Evolutionary conservation across 2,888 invertebrate species (phyloP).

Genomic region (Clistopyga incitator): DNA sequence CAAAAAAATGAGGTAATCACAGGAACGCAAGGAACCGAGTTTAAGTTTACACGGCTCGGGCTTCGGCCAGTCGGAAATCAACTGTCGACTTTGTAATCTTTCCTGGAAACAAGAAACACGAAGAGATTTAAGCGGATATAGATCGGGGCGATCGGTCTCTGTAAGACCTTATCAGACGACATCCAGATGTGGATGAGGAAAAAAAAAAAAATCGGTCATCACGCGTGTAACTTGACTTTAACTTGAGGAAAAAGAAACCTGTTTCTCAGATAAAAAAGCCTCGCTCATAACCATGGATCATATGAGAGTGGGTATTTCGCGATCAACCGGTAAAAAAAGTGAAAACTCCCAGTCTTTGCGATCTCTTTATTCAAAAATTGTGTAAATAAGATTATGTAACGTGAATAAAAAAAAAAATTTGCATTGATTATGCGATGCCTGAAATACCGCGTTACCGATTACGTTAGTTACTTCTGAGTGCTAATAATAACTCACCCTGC

Average conservation of each 20-base stretch:
- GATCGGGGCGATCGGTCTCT: not conserved
- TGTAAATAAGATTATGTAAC: too few relatives aligned
- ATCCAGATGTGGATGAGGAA: not conserved
- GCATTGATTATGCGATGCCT: too few relatives aligned
- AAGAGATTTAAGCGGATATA: not conserved
- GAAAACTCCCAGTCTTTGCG: not conserved
- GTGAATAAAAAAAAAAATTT: too few relatives aligned
- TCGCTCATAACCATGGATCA: not conserved
- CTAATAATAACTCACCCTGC: constrained; percentile 72
- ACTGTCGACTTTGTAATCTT: not conserved
- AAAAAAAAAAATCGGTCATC: constrained; percentile 3
- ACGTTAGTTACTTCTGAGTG: not conserved
- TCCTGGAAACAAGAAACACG: not conserved
- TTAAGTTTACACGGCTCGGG: too few relatives aligned
- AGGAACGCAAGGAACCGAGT: too few relatives aligned
- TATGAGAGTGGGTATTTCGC: not conserved
- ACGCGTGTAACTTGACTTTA: not conserved
- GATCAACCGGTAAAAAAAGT: not conserved
- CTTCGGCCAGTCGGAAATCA: not conserved
- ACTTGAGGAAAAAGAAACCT: not conserved
- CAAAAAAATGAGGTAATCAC: too few relatives aligned
- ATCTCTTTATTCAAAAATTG: not conserved
- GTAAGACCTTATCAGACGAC: not conserved
- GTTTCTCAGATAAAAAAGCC: not conserved
- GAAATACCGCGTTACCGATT: too few relatives aligned